A percentile compares a stretch with the other conserved stretches of the same genome.
These are phyloP conservation scores for Ophion costatus DNA, from an alignment of 2,888 invertebrate species.

Conservation along the genomic window DNA sequence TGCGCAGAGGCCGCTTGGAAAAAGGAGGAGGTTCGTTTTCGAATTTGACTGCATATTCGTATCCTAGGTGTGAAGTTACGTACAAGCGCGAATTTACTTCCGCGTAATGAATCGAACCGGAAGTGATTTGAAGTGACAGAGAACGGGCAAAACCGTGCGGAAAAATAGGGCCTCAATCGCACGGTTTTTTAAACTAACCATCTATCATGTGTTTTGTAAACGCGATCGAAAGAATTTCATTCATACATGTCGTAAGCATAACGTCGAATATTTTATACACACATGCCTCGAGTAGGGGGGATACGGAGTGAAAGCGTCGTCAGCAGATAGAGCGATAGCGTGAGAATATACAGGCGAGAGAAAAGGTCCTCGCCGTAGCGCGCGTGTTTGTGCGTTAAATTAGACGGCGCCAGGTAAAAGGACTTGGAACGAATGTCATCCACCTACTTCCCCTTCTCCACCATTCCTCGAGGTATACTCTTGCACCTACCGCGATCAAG, in stretches of 20 bases:
- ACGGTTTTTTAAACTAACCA: no score
- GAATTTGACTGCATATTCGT: not conserved
- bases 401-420: constrained; percentile 77
- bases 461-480: constrained; percentile 1
- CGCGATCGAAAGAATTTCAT: constrained; percentile 78
- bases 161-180: not conserved
- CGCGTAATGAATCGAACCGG: constrained; percentile 51
- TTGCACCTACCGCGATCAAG: constrained; percentile 23
- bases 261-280: constrained; percentile 23
- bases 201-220: constrained; percentile 44
- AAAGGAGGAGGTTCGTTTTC: not conserved
- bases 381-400: constrained; percentile 68
- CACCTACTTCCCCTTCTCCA: not conserved
- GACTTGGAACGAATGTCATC: constrained; percentile 68
- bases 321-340: constrained; percentile 55
- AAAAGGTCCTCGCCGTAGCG: constrained; percentile 12
- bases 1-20: no score
- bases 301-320: constrained; percentile 59
- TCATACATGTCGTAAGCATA: constrained; percentile 76
- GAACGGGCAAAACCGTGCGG: not conserved
- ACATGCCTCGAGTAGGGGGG: constrained; percentile 60
- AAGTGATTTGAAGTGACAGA: constrained; percentile 58
- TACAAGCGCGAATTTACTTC: constrained; percentile 33
- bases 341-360: constrained; percentile 48
- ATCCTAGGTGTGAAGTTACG: constrained; percentile 28